Evolutionary conservation across 2,888 invertebrate species (phyloP).

Genomic region (Caenorhabditis auriculariae): DNA sequence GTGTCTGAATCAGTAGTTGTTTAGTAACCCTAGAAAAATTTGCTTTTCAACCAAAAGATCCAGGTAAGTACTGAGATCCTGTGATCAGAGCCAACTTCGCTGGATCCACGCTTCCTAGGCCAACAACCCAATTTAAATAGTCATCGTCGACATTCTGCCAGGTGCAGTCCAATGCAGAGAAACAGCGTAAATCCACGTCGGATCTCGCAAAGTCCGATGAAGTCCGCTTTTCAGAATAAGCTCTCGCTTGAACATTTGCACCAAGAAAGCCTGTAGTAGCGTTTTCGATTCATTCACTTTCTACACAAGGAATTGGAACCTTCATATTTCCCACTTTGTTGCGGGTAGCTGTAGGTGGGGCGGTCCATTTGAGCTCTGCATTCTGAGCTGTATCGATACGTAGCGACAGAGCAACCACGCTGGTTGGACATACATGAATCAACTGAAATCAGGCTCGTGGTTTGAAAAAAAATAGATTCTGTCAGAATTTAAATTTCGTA

Average conservation of each 20-base stretch:
- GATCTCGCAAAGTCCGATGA: slow-evolving; percentile 29
- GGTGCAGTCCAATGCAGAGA: slow-evolving; percentile 26
- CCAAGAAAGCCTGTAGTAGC: slow-evolving; percentile 38
- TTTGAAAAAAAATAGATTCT: too few relatives aligned
- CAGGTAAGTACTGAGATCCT: slow-evolving; percentile 41
- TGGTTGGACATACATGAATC: slow-evolving; percentile 37
- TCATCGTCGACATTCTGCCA: slow-evolving; percentile 48
- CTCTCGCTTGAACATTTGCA: slow-evolving; percentile 31
- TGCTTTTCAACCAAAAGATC: slow-evolving; percentile 14
- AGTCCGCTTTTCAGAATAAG: slow-evolving; percentile 34
- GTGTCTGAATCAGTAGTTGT: slow-evolving; percentile 16
- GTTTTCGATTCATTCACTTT: not conserved
- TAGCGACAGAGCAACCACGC: slow-evolving; percentile 37
- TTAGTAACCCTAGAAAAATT: too few relatives aligned
- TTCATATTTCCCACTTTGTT: slow-evolving; percentile 3
- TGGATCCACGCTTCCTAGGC: slow-evolving; percentile 41
- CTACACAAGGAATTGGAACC: slow-evolving; percentile 1
- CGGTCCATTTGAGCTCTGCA: slow-evolving; percentile 23
- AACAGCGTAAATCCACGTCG: slow-evolving; percentile 39
- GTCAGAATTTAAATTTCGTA: too few relatives aligned
- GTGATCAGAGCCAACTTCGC: slow-evolving; percentile 41
- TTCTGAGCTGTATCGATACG: slow-evolving; percentile 29
- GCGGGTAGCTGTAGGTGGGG: slow-evolving; percentile 5
- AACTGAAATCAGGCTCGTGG: too few relatives aligned
- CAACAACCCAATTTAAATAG: slow-evolving; percentile 46